These are phyloP conservation scores for Ariolimax columbianus DNA, from an alignment of 2,888 invertebrate genomes.

Conservation along the genomic window DNA sequence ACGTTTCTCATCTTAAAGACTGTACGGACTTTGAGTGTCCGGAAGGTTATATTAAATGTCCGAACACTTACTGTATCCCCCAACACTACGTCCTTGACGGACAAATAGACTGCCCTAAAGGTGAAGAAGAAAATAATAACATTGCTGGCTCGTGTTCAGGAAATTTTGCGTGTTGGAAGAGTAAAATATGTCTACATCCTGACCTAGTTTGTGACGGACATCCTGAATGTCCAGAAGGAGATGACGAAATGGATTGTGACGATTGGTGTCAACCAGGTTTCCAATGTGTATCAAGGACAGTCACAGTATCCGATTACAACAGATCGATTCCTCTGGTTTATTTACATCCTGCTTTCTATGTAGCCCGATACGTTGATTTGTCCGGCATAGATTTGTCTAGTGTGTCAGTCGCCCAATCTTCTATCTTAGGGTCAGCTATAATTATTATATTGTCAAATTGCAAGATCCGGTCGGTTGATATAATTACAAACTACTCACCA, in stretches of 20 bases:
- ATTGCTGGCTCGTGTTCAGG: not conserved
- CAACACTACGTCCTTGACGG: conserved; percentile 20
- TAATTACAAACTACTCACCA: not conserved
- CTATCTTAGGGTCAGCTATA: no score
- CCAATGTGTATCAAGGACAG: conserved; percentile 16
- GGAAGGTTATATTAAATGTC: conserved; percentile 25
- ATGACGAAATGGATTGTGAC: conserved; percentile 20
- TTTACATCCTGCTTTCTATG: not conserved
- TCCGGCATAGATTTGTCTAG: not conserved
- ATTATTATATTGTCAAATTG: not conserved
- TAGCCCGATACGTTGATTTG: conserved; percentile 2
- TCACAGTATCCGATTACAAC: not conserved
- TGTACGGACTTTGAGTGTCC: conserved; percentile 29
- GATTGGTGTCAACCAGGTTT: conserved; percentile 1
- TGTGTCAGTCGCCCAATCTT: not conserved
- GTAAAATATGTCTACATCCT: conserved; percentile 28
- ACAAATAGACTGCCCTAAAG: conserved; percentile 20
- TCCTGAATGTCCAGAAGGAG: conserved; percentile 33
- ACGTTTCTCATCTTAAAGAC: conserved; percentile 22
- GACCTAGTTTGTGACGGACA: conserved; percentile 43
- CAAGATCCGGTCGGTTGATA: not conserved
- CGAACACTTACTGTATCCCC: conserved; percentile 34
- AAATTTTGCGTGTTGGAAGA: conserved; percentile 34
- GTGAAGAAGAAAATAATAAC: conserved; percentile 28
- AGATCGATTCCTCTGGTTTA: not conserved